Conservation (phyloP, 92 coral and sea anemone species). For the Palythoa caribaeorum region DNA sequence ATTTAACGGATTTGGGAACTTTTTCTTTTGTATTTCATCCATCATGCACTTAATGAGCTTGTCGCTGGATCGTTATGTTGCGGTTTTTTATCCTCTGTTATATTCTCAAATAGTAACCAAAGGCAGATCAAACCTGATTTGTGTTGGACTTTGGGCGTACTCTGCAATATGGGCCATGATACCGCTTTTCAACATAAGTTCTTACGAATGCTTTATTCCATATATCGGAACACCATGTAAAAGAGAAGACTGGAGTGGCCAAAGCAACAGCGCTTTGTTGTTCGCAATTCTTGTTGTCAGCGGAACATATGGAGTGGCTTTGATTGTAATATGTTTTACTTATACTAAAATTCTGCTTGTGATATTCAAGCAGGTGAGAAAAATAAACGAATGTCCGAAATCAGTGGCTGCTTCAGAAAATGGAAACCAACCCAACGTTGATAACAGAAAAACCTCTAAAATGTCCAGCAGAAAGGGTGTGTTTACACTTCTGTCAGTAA, state of each 20-base stretch:
- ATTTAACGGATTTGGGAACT: slow-evolving; percentile 81
- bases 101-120: slow-evolving; percentile 72
- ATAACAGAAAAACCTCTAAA: not conserved
- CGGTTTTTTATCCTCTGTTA: slow-evolving; percentile 63
- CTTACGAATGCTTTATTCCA: slow-evolving; percentile 86
- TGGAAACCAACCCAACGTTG: not conserved
- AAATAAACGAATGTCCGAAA: slow-evolving; percentile 4
- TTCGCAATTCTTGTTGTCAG: slow-evolving; percentile 85
- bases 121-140: slow-evolving; percentile 53
- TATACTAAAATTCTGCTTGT: slow-evolving; percentile 67
- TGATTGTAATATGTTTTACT: slow-evolving; percentile 64
- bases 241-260: slow-evolving; percentile 77
- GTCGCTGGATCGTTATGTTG: slow-evolving; percentile 80
- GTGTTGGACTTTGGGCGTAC: slow-evolving; percentile 72
- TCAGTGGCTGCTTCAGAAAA: not conserved
- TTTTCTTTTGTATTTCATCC: slow-evolving; percentile 86
- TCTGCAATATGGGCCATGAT: slow-evolving; percentile 84
- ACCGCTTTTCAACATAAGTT: slow-evolving; percentile 76
- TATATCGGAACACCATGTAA: slow-evolving; percentile 72
- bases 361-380: slow-evolving; percentile 64
- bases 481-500: slow-evolving; percentile 66
- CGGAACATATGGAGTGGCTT: slow-evolving; percentile 85
- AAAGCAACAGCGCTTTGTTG: slow-evolving; percentile 57
- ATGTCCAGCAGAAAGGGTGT: slow-evolving; percentile 70
- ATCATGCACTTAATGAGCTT: slow-evolving; percentile 89